phyloP scores from a whole-genome alignment of 2,888 invertebrate genomes.

The Abrostola tripartita region DNA sequence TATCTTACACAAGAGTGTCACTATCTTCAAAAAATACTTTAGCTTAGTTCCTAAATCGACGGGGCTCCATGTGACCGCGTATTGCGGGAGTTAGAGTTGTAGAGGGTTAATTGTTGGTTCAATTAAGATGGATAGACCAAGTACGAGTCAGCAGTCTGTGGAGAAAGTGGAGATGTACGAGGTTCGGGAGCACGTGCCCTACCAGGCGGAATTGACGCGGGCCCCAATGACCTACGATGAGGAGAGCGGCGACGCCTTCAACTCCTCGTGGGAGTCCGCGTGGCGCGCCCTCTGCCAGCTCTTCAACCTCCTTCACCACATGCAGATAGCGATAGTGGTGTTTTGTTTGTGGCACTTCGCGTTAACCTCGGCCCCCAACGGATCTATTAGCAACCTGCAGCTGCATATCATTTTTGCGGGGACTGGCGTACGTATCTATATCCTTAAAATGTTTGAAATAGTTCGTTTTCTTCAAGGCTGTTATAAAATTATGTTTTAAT shows the following conservation, averaged over 20 bases:
- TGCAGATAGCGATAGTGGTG: conserved; percentile 83
- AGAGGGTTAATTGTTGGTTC: conserved; percentile 62
- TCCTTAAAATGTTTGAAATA: neutral
- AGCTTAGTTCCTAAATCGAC: conserved; percentile 66
- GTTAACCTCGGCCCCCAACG: conserved; percentile 76
- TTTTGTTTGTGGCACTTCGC: conserved; percentile 83
- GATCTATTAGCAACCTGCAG: conserved; percentile 80
- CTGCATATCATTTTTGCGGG: conserved; percentile 84
- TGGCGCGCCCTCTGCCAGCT: conserved; percentile 82
- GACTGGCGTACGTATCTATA: conserved; percentile 79
- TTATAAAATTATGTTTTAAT: neutral
- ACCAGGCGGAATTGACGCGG: conserved; percentile 80
- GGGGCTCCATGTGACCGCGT: conserved; percentile 66
- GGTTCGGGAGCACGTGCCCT: conserved; percentile 83
- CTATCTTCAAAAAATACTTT: conserved; percentile 59
- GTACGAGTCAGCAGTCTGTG: conserved; percentile 80
- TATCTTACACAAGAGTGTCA: conserved; percentile 70
- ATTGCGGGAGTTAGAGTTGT: conserved; percentile 31
- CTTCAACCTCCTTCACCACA: conserved; percentile 82
- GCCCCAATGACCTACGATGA: conserved; percentile 80
- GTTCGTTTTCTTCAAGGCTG: no score
- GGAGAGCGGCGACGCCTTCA: conserved; percentile 76
- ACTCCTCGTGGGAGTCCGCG: conserved; percentile 78
- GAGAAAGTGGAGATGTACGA: conserved; percentile 83
- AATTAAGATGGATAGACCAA: conserved; percentile 81